phyloP scores from a whole-genome alignment of 2,888 invertebrate species.

The Hyppa rectilinea region DNA sequence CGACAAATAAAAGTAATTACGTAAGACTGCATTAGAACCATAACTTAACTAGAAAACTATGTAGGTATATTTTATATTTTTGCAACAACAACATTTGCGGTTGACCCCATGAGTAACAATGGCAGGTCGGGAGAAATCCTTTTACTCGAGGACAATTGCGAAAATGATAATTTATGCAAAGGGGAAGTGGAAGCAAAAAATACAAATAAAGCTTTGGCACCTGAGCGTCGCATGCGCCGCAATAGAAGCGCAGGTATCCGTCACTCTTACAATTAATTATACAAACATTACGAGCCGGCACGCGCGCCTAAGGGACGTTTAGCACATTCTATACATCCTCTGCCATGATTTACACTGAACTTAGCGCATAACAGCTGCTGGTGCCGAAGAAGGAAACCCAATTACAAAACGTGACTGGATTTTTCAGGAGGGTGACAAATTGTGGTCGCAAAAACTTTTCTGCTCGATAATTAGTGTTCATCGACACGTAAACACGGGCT shows the following conservation, averaged over 20 bases:
- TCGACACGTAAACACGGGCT: constrained; percentile 81
- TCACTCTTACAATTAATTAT: constrained; percentile 86
- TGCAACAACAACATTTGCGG: not conserved
- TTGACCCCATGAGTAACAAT: constrained; percentile 42
- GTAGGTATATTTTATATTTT: not conserved
- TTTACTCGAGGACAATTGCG: constrained; percentile 73
- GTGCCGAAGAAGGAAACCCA: constrained; percentile 64
- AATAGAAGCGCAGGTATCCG: constrained; percentile 70
- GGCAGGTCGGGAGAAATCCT: constrained; percentile 51
- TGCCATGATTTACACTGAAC: constrained; percentile 75
- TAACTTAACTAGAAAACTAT: not conserved
- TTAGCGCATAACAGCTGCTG: constrained; percentile 48
- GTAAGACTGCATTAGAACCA: constrained; percentile 43
- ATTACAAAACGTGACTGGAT: constrained; percentile 85
- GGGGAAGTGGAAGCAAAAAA: constrained; percentile 88
- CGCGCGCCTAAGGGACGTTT: constrained; percentile 75
- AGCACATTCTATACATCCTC: constrained; percentile 70
- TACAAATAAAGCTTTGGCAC: constrained; percentile 89
- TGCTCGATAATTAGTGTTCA: constrained; percentile 83
- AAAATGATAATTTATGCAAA: constrained; percentile 89
- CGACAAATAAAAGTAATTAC: constrained; percentile 81
- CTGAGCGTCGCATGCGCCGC: constrained; percentile 84
- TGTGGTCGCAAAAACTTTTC: constrained; percentile 73
- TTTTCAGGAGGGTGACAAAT: constrained; percentile 76
- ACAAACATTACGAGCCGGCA: constrained; percentile 75